Evolutionary conservation across 1,140 invertebrate species (phyloP).

Genomic region (Eulimnadia texana): DNA sequence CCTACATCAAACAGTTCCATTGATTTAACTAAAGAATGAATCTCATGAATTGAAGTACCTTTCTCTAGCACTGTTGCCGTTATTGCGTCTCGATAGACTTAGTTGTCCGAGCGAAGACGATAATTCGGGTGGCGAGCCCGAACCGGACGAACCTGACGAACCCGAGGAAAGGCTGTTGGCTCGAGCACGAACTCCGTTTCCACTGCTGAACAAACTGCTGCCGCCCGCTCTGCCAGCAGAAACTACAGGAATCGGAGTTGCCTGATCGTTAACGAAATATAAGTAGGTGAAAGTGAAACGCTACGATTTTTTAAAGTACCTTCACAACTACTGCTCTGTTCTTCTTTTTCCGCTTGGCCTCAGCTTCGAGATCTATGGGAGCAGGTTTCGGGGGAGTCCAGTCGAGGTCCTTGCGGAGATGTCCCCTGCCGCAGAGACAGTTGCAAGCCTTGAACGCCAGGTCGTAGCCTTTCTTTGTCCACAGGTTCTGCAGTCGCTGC

Average conservation of each 20-base stretch:
- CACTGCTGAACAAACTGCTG: neutral
- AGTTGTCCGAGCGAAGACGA: constrained; percentile 1
- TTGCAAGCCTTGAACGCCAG: constrained; percentile 68
- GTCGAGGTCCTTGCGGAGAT: constrained; percentile 84
- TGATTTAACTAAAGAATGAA: no score
- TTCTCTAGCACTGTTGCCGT: no score
- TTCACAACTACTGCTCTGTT: constrained; percentile 22
- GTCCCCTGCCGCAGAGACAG: constrained; percentile 61
- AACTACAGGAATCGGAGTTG: constrained; percentile 20
- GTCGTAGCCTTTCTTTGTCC: constrained; percentile 96
- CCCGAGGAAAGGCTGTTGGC: constrained; percentile 49
- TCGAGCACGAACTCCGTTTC: constrained; percentile 23
- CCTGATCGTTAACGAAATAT: no score
- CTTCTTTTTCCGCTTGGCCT: constrained; percentile 45
- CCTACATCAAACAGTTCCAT: no score
- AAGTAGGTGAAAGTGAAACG: no score
- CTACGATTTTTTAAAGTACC: no score
- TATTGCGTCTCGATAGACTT: neutral
- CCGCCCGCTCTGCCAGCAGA: no score
- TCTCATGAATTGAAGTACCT: no score
- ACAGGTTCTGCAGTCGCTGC: constrained; percentile 83
- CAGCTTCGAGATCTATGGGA: constrained; percentile 29
- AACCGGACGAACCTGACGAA: constrained; percentile 44
- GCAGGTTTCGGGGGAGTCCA: constrained; percentile 52
- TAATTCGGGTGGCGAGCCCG: constrained; percentile 28